These are phyloP conservation scores for Acanthaster planci DNA, from an alignment of 35 echinoderm and acorn worm species.

Conservation along the genomic window DNA sequence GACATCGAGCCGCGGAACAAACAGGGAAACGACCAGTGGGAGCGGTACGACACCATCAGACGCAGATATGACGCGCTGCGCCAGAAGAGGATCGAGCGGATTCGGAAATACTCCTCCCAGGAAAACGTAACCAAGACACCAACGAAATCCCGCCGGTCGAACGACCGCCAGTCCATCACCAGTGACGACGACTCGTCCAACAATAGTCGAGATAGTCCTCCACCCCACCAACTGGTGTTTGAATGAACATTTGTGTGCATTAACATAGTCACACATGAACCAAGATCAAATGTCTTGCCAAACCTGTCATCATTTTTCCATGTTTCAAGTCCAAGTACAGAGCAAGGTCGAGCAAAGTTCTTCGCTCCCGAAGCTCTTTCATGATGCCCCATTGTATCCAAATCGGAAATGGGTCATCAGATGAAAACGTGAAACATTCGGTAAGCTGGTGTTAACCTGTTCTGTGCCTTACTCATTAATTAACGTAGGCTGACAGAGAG, in stretches of 20 bases:
- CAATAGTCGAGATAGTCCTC: neutral
- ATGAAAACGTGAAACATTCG: neutral
- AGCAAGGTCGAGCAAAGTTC: neutral
- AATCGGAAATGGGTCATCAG: neutral
- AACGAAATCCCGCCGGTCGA: constrained; percentile 15
- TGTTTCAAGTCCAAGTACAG: neutral
- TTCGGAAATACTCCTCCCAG: constrained; percentile 60
- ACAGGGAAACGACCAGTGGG: constrained; percentile 58
- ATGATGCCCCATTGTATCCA: neutral
- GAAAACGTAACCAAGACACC: constrained; percentile 58
- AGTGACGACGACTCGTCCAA: constrained; percentile 20
- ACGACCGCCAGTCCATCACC: constrained; percentile 18
- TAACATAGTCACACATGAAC: neutral
- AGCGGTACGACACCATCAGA: constrained; percentile 81
- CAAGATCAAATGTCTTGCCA: neutral
- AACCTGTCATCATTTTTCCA: neutral
- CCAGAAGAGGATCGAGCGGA: constrained; percentile 47
- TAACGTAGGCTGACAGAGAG: neutral
- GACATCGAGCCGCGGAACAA: constrained; percentile 44
- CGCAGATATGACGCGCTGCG: constrained; percentile 73
- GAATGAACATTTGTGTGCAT: neutral
- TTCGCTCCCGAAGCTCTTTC: neutral
- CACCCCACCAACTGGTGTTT: neutral
- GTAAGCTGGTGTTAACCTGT: neutral
- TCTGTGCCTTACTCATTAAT: neutral